phyloP scores from a whole-genome alignment of 2,797 vertebrate genomes.

The Clarias pachynema region DNA sequence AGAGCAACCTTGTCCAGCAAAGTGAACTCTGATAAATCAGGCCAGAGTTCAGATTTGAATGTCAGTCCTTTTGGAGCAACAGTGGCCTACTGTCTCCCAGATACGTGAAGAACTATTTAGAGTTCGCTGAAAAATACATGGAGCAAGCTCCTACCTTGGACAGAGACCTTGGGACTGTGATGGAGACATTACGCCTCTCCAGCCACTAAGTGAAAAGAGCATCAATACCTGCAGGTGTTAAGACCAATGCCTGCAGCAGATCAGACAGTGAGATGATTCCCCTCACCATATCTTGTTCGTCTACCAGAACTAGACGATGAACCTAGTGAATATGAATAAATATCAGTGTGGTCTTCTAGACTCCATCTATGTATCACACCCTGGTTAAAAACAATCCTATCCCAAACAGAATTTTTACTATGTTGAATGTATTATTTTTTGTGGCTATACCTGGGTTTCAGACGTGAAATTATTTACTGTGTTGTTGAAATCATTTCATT shows the following conservation, averaged over 20 bases:
- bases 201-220: constrained; percentile 84
- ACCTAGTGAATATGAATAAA: constrained; percentile 73
- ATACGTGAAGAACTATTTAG: not conserved
- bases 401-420: not conserved
- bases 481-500: not conserved
- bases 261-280: constrained; percentile 95
- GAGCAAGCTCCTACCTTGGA: constrained; percentile 36
- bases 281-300: constrained; percentile 80
- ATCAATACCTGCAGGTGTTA: constrained; percentile 94
- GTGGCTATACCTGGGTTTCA: not conserved
- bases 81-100: not conserved
- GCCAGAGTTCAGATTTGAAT: not conserved
- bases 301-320: constrained; percentile 93
- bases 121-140: not conserved
- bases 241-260: constrained; percentile 92
- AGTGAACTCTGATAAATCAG: constrained; percentile 10
- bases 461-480: not conserved
- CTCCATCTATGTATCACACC: not conserved
- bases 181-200: constrained; percentile 44
- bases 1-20: constrained; percentile 39
- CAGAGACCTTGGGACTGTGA: constrained; percentile 13
- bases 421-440: not conserved
- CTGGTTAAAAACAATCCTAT: not conserved
- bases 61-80: not conserved
- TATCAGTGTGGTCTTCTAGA: not conserved